Conservation (phyloP, 2,888 invertebrate genomes). For the Rutpela maculata region DNA sequence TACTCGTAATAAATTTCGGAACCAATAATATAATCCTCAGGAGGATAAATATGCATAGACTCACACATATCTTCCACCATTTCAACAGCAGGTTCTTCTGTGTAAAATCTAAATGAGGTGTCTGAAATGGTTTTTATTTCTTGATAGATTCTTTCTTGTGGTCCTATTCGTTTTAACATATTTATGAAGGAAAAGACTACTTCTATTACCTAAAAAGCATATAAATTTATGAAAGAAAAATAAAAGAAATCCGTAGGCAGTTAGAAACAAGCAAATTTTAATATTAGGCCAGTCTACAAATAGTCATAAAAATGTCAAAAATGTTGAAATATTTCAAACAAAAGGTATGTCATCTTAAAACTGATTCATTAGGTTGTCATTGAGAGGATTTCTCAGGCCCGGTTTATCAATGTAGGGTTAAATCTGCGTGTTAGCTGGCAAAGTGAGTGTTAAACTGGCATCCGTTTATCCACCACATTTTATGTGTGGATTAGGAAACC, state of each 20-base stretch:
- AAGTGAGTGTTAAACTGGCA: too few species aligned
- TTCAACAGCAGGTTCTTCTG: slow-evolving; percentile 83
- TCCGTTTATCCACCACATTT: too few species aligned
- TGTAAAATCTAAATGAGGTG: slow-evolving; percentile 82
- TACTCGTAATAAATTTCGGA: slow-evolving; percentile 85
- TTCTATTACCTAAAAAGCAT: slow-evolving; percentile 79
- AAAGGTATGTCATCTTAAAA: too few species aligned
- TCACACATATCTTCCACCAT: slow-evolving; percentile 87
- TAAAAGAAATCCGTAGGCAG: too few species aligned
- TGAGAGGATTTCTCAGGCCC: too few species aligned
- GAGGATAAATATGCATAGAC: slow-evolving; percentile 87
- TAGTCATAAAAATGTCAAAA: too few species aligned
- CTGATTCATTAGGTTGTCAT: too few species aligned
- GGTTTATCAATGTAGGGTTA: too few species aligned
- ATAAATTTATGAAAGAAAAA: neutral
- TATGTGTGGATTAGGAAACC: too few species aligned
- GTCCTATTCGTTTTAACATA: slow-evolving; percentile 81
- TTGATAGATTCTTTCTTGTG: slow-evolving; percentile 81
- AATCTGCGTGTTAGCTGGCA: too few species aligned
- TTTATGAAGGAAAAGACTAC: slow-evolving; percentile 88
- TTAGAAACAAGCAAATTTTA: neutral
- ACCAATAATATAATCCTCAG: slow-evolving; percentile 87
- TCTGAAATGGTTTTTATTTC: slow-evolving; percentile 87
- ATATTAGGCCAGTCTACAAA: neutral
- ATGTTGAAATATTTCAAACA: too few species aligned